These are phyloP conservation scores for Fissipunctia ypsillon DNA, from an alignment of 2,888 invertebrate species.

Conservation along the genomic window DNA sequence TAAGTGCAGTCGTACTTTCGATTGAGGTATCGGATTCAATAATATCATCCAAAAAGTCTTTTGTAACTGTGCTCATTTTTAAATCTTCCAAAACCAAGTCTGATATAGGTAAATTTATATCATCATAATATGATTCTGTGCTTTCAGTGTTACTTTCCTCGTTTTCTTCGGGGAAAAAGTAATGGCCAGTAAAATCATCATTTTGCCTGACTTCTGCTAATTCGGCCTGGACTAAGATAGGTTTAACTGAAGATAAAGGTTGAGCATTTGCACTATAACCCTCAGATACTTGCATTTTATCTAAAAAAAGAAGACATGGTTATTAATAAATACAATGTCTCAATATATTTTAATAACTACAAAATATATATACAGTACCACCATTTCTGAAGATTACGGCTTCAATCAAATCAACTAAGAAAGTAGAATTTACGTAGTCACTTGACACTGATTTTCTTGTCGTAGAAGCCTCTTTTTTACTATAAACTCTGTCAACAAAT, in stretches of 20 bases:
- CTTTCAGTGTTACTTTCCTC: constrained; percentile 73
- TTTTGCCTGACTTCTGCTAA: constrained; percentile 78
- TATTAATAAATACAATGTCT: constrained; percentile 10
- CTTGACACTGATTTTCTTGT: constrained; percentile 73
- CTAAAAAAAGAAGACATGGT: constrained; percentile 66
- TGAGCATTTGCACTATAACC: constrained; percentile 65
- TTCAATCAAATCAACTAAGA: constrained; percentile 86
- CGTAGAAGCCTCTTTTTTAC: constrained; percentile 76
- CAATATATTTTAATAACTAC: neutral
- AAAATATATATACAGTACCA: constrained; percentile 71
- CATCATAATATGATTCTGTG: constrained; percentile 81
- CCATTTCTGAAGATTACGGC: constrained; percentile 85
- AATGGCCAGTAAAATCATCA: constrained; percentile 84
- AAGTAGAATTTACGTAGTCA: constrained; percentile 83
- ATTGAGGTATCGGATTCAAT: constrained; percentile 80
- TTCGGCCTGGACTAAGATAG: constrained; percentile 84
- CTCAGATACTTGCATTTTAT: constrained; percentile 70
- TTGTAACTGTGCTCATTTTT: constrained; percentile 79
- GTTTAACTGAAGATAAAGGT: constrained; percentile 70
- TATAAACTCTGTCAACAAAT: constrained; percentile 82
- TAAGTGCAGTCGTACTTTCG: constrained; percentile 73
- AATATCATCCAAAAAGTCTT: constrained; percentile 85
- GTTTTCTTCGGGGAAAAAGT: constrained; percentile 87
- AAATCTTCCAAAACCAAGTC: constrained; percentile 82
- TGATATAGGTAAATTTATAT: constrained; percentile 73